Conservation (phyloP, 2,113 vertebrate species). For the Naja naja region DNA sequence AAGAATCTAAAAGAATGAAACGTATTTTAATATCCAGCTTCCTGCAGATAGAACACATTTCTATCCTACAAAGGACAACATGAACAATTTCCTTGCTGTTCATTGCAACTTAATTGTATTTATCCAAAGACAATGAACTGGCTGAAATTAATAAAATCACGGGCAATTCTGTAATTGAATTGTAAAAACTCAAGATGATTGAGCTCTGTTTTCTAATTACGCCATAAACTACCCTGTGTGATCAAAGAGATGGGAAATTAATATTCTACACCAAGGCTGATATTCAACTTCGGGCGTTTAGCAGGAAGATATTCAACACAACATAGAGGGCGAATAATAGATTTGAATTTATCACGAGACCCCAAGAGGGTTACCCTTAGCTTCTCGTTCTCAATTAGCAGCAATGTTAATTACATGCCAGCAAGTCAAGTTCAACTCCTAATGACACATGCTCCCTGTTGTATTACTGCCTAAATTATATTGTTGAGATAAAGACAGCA, state of each 20-base stretch:
- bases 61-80: conserved; percentile 10
- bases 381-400: background rate
- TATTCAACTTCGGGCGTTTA: background rate
- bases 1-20: conserved; percentile 13
- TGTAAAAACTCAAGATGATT: conserved; percentile 46
- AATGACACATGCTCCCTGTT: background rate
- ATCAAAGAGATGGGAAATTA: background rate
- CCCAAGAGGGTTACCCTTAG: background rate
- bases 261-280: background rate
- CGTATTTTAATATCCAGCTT: conserved; percentile 36
- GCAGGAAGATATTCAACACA: background rate
- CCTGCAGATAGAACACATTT: conserved; percentile 47
- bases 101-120: conserved; percentile 42
- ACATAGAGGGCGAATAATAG: background rate
- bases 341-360: background rate
- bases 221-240: background rate
- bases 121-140: conserved; percentile 38
- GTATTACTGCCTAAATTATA: background rate
- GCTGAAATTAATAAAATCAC: conserved; percentile 35
- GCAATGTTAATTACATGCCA: background rate
- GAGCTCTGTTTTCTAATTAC: background rate
- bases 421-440: background rate
- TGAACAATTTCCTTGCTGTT: conserved; percentile 46
- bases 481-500: background rate
- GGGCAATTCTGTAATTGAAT: conserved; percentile 42